Percentiles rank a stretch among this genome's conserved stretches.
These are phyloP conservation scores for Aphis gossypii DNA, from an alignment of 1,140 invertebrate species.

Conservation along the genomic window DNA sequence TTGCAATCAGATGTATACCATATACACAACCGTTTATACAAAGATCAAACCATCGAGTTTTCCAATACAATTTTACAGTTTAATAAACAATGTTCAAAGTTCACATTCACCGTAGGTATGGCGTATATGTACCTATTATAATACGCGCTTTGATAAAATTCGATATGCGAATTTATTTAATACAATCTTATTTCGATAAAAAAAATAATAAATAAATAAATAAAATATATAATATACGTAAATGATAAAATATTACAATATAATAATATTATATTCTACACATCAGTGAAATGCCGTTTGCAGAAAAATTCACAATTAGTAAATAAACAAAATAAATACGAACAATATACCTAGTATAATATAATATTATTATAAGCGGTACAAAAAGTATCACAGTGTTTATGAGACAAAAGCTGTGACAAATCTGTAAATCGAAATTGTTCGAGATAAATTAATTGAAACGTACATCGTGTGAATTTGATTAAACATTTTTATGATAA, in stretches of 20 bases:
- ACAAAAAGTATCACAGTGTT: background rate
- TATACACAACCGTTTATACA: background rate
- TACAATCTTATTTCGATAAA: background rate
- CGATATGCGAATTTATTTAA: background rate
- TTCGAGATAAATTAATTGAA: background rate
- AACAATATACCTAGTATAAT: too few relatives aligned
- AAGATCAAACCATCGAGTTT: background rate
- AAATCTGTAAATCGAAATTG: background rate
- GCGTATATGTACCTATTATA: background rate
- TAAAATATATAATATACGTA: background rate
- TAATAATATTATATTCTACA: background rate
- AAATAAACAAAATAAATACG: background rate
- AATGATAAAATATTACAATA: background rate
- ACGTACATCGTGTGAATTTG: background rate
- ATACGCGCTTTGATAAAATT: background rate
- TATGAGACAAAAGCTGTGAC: background rate
- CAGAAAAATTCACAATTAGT: background rate
- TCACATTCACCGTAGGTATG: background rate
- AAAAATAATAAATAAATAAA: background rate
- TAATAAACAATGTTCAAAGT: constrained; percentile 19
- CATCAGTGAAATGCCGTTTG: background rate
- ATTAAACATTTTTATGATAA: background rate
- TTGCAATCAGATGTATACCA: background rate
- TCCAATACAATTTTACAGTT: background rate
- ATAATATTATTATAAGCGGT: background rate